Conservation (phyloP, 2,797 vertebrate species). For the Siniperca scherzeri region DNA sequence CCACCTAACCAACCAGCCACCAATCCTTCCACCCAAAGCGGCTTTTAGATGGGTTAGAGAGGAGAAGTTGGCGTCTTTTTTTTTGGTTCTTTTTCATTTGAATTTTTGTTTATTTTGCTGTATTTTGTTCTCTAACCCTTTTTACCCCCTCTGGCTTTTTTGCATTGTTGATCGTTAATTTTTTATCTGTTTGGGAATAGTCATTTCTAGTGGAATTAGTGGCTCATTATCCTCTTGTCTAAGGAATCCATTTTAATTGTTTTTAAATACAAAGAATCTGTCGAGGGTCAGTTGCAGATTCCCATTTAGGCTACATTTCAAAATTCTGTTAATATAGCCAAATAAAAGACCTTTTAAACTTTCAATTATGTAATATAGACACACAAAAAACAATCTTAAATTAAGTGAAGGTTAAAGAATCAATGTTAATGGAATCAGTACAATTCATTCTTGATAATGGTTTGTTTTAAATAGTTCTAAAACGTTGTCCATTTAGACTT, state of each 20-base stretch:
- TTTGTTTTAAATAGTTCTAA: conserved; percentile 95
- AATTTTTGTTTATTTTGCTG: conserved; percentile 77
- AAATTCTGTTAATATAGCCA: conserved; percentile 93
- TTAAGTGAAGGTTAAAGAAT: conserved; percentile 83
- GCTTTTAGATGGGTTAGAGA: conserved; percentile 87
- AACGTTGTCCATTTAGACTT: conserved; percentile 91
- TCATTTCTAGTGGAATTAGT: conserved; percentile 77
- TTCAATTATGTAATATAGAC: conserved; percentile 86
- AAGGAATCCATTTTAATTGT: conserved; percentile 85
- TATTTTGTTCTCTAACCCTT: conserved; percentile 77
- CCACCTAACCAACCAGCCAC: conserved; percentile 40
- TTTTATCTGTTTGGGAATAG: conserved; percentile 84
- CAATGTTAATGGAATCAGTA: conserved; percentile 80
- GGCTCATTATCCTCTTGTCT: conserved; percentile 82
- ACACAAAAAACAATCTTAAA: conserved; percentile 77
- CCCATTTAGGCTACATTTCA: conserved; percentile 99
- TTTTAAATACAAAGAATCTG: conserved; percentile 84
- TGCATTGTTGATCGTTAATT: conserved; percentile 81
- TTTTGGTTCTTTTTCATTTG: conserved; percentile 64
- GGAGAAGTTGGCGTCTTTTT: conserved; percentile 81
- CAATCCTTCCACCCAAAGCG: conserved; percentile 60
- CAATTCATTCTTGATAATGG: conserved; percentile 84
- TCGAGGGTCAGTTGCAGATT: conserved; percentile 98
- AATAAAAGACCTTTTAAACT: conserved; percentile 85
- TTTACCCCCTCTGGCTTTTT: conserved; percentile 80